Evolutionary conservation across 2,797 vertebrate species (phyloP).

Genomic region (Iguana delicatissima): DNA sequence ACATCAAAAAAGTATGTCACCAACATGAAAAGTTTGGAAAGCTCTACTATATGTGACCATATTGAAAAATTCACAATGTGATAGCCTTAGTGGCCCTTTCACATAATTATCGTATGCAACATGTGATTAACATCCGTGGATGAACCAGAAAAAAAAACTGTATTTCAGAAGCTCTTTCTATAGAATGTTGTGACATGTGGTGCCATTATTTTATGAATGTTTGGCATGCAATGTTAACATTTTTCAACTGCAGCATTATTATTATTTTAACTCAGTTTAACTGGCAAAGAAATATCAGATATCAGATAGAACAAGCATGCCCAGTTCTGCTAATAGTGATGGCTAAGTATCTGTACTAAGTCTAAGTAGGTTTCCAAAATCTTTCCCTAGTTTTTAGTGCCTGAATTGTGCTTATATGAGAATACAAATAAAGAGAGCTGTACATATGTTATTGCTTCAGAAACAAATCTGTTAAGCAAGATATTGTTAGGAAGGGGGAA

Average conservation of each 20-base stretch:
- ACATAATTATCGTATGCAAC: neutral
- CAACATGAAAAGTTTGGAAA: no score
- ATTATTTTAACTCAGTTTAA: neutral
- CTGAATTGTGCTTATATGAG: slow-evolving; percentile 75
- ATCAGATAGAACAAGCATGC: slow-evolving; percentile 17
- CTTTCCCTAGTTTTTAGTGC: slow-evolving; percentile 66
- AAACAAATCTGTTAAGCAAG: slow-evolving; percentile 74
- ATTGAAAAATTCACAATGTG: no score
- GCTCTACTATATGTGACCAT: neutral
- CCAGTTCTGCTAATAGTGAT: slow-evolving; percentile 64
- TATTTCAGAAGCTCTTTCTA: neutral
- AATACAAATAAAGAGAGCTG: slow-evolving; percentile 74
- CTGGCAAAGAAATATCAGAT: slow-evolving; percentile 35
- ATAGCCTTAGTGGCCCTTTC: neutral
- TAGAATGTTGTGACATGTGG: neutral
- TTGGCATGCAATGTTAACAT: neutral
- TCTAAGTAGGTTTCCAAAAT: slow-evolving; percentile 55
- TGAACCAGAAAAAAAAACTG: neutral
- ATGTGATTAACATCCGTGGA: neutral
- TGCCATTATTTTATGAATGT: neutral
- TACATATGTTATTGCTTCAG: slow-evolving; percentile 75
- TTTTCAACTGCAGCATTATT: neutral
- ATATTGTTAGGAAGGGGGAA: neutral
- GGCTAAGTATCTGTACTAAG: slow-evolving; percentile 61
- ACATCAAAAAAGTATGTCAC: no score